Conservation (phyloP, 2,113 vertebrate genomes). For the Hippocampus barbouri region DNA sequence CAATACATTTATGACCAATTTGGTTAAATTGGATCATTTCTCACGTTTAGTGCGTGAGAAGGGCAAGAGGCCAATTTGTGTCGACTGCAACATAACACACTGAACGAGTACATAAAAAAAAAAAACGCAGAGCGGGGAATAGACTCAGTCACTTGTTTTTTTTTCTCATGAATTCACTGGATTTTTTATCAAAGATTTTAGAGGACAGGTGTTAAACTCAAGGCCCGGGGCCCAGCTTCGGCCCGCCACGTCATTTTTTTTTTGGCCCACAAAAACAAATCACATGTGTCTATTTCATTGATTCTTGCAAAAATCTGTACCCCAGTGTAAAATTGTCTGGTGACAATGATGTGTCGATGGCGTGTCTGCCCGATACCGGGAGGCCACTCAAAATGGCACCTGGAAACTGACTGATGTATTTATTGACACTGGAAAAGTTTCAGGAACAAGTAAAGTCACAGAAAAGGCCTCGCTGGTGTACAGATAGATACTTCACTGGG, state of each 20-base stretch:
- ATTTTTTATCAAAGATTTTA: too few relatives aligned
- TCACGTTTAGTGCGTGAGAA: background rate
- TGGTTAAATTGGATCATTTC: background rate
- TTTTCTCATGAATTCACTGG: too few relatives aligned
- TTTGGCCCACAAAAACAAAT: too few relatives aligned
- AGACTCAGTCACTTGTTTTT: too few relatives aligned
- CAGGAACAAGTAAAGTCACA: background rate
- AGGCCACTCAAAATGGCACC: background rate
- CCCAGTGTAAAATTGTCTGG: too few relatives aligned
- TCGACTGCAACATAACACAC: background rate
- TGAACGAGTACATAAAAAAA: too few relatives aligned
- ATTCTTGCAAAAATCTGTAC: too few relatives aligned
- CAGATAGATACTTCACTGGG: slow-evolving; percentile 9
- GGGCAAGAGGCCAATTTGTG: background rate
- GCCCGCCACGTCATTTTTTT: too few relatives aligned
- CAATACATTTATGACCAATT: background rate
- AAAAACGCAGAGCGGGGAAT: too few relatives aligned
- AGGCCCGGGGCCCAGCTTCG: too few relatives aligned
- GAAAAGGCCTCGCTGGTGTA: slow-evolving; percentile 11
- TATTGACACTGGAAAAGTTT: background rate
- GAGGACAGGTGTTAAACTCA: too few relatives aligned
- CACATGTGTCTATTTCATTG: too few relatives aligned
- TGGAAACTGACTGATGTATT: background rate
- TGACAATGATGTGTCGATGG: background rate
- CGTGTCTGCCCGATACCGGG: background rate